Evolutionary conservation across 2,888 invertebrate species (phyloP).

Genomic region (Meteorus colon): DNA sequence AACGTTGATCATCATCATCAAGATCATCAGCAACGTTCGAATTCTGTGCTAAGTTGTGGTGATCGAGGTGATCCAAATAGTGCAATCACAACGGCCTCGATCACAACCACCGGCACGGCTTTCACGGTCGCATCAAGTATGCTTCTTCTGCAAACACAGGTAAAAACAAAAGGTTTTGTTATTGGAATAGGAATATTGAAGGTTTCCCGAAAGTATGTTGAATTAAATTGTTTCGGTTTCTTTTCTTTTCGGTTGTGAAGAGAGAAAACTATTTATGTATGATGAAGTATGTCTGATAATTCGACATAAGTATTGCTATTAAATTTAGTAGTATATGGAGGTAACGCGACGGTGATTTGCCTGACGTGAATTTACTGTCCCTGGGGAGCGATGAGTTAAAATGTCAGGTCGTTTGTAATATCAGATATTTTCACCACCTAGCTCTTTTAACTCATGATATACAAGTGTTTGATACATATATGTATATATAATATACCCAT

Average conservation of each 20-base stretch:
- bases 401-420: conserved; percentile 59
- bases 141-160: conserved; percentile 91
- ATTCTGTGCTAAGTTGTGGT: conserved; percentile 51
- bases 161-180: neutral
- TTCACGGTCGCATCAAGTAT: conserved; percentile 85
- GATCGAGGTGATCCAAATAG: conserved; percentile 62
- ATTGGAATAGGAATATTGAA: neutral
- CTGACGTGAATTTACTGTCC: conserved; percentile 42
- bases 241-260: neutral
- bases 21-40: conserved; percentile 19
- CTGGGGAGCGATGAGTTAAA: conserved; percentile 66
- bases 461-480: conserved; percentile 48
- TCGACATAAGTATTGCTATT: neutral
- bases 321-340: neutral
- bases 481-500: conserved; percentile 21
- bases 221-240: neutral
- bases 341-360: neutral
- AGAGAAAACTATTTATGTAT: neutral
- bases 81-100: conserved; percentile 71
- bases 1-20: conserved; percentile 36
- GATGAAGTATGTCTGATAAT: neutral
- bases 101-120: conserved; percentile 77
- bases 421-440: conserved; percentile 61
- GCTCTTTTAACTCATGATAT: conserved; percentile 42
- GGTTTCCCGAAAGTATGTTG: neutral